Evolutionary conservation across 2,113 vertebrate genomes (phyloP), one percentile per base, ranked within the genome.

Genomic region (Malurus cyaneus): DNA sequence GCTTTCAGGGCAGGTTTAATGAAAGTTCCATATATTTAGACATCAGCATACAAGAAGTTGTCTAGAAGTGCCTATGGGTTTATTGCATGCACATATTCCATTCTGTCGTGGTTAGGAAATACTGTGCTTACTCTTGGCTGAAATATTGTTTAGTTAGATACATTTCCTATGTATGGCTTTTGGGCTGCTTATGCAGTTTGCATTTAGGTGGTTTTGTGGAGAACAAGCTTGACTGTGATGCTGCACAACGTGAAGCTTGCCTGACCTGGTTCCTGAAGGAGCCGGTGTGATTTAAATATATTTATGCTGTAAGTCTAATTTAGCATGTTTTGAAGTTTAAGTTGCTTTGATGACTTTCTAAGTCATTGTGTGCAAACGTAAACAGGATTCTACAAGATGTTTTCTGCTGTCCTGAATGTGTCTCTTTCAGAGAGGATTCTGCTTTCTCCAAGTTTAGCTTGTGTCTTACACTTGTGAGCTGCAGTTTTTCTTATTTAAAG

Each of bases 281-380:
- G 39, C 19, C 0, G 0, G 26, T 24, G 28, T 26, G 29, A 52
- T 36, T 67, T 86, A 26, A 41, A 24, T 6, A 0, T 69, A 52
- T 61, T 73, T 65, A 42, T 11, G 28, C n/a, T 80, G 0, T 5
- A 65, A 54, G 23, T 59, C 50, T 86, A 47, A 46, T 32, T 83
- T 39, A 77, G 49, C 19, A 60, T 0, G 0, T 83, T 78, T 71
- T 73, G 56, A 73, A 62, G 42, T 62, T 80, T 56, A 24, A 86
- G 28, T 80, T 81, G 69, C 49, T 81, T 84, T 49, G 36, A 25
- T 62, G 39, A 14, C 34, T 70, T 77, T 57, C 54, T 86, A 53
- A 69, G 71, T 46, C 19, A 20, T 6, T 61, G 25, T 32, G 23
- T 87, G 26, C 29, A 18, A 69, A 39, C 29, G 5, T 77, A 80